Base-by-base conservation (phyloP, 2,113 vertebrate genomes). In the Pleuronectes platessa region DNA sequence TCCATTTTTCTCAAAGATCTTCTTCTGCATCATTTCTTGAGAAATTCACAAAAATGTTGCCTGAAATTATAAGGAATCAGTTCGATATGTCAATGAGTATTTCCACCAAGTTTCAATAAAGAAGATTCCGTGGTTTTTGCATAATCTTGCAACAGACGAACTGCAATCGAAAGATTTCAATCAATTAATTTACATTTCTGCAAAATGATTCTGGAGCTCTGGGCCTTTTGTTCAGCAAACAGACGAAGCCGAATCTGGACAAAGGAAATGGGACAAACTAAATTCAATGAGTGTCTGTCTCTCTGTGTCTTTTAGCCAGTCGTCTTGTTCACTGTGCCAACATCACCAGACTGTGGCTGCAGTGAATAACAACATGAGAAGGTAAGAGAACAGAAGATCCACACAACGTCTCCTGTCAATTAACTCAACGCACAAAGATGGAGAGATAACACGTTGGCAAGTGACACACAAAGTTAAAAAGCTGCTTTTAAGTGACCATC, bases 381-480 rank as follows among this genome's bases (percentile, higher is more conserved):
- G 47, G 3, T 51, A 18, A 51, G 59, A 76, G 55, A 60, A 42
- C 10, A 23, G 12, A 63, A 61, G 65, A 76, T 58, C 17, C 61
- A 71, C 14, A 65, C 71, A 69, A 68, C 67, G 72, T 61, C 65
- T 61, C n/a, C 26, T 59, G 73, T 58, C 72, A 78, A 81, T 78
- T 78, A 76, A 65, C 2, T 54, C 23, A 59, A 64, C 59, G 27
- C 23, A 61, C 26, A 61, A 53, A 79, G 71, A 26, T 3, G 47
- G 8, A 58, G n/a, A 18, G 59, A 64, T 65, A 60, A 79, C 51
- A 2, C 35, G 27, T 47, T 40, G 40, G 54, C 42, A 65, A 37
- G 58, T 54, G 68, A 79, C 51, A n/a, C 18, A 2, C 5, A 2
- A 54, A 20, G n/a, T 71, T 31, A 7, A 51, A 71, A 56, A 79